A percentile compares a stretch with the other conserved stretches of the same genome.
Conservation (phyloP, 2,113 vertebrate genomes). For the Cariama cristata region DNA sequence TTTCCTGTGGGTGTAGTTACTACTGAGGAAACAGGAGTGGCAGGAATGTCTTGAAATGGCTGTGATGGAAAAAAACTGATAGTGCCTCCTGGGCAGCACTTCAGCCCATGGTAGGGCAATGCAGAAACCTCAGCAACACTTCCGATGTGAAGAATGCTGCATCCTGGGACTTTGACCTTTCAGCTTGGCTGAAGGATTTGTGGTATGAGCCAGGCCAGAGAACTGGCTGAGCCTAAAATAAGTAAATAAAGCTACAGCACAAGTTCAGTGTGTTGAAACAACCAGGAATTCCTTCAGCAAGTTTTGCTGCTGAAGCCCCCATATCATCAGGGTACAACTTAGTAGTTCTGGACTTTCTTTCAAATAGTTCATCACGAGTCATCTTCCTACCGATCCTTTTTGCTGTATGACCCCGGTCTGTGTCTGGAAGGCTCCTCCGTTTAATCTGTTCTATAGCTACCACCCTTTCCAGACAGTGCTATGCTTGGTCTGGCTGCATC, state of each 20-base stretch:
- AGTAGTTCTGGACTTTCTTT: not conserved
- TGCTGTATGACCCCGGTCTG: not conserved
- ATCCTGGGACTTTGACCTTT: not conserved
- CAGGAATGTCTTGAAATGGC: not conserved
- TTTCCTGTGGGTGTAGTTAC: not conserved
- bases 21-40: not conserved
- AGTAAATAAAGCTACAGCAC: not conserved
- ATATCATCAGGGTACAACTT: not conserved
- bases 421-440: not conserved
- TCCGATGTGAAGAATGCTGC: not conserved
- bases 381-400: not conserved
- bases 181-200: not conserved
- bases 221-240: not conserved
- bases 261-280: not conserved
- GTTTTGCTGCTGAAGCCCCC: not conserved
- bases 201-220: not conserved
- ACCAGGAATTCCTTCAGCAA: not conserved
- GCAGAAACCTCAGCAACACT: not conserved
- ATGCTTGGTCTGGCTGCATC: not conserved
- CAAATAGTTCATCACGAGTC: not conserved
- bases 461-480: not conserved
- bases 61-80: not conserved
- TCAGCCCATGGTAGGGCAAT: not conserved
- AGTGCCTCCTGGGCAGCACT: not conserved
- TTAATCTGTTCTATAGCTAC: not conserved